These are phyloP conservation scores for Herpailurus yagouaroundi DNA, from an alignment of 2,113 vertebrate genomes.

Conservation along the genomic window DNA sequence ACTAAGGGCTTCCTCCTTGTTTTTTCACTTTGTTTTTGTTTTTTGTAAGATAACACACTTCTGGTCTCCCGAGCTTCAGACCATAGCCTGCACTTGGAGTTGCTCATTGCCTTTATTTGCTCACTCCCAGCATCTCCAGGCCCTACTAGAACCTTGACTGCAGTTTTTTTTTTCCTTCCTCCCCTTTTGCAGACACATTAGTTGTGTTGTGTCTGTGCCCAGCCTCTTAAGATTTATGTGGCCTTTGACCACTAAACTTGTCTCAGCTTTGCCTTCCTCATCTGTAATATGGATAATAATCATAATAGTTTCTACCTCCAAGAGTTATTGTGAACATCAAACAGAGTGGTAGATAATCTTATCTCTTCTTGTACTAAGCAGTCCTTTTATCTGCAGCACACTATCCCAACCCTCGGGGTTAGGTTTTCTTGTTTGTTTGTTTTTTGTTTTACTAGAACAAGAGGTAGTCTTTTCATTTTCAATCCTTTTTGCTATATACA, in stretches of 20 bases:
- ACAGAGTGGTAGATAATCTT: neutral
- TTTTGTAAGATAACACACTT: neutral
- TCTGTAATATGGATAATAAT: neutral
- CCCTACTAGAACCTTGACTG: rapidly evolving
- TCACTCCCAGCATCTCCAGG: neutral
- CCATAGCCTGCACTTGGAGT: neutral
- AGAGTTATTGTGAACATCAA: neutral
- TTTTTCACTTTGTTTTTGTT: neutral
- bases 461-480: neutral
- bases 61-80: neutral
- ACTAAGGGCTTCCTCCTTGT: neutral
- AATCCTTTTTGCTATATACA: neutral
- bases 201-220: neutral
- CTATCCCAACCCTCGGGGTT: neutral
- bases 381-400: neutral
- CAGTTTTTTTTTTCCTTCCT: rapidly evolving
- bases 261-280: neutral
- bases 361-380: neutral
- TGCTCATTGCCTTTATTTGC: neutral
- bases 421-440: neutral
- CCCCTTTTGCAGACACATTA: neutral
- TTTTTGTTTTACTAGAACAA: neutral
- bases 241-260: neutral
- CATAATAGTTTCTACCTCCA: neutral
- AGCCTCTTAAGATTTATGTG: neutral